Base-by-base conservation (phyloP, 2,797 vertebrate genomes). In the Buceros bicornis region DNA sequence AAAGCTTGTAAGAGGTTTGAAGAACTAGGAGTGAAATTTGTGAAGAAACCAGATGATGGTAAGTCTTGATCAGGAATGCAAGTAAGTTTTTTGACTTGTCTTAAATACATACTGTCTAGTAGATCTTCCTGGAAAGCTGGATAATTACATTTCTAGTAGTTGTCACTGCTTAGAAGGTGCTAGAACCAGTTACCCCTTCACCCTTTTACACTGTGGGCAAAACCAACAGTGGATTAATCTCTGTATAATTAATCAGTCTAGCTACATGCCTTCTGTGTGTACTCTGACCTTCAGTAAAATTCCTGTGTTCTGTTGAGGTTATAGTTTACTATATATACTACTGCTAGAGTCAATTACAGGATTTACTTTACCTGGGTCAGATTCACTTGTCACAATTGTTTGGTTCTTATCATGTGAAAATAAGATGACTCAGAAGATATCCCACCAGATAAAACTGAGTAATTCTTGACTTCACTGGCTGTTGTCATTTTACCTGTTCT, bases 21-120 rank as follows among this genome's bases (percentile, higher is more conserved):
- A 97, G 99, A 99, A 26, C 98, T 99, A 74, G 99, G 98, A 95
- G 99, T 99, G 82, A 99, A 98, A 77, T 99, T 99, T 97, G 99
- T 99, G 67, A 99, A 99, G 98, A 99, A 99, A 96, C 99, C 99
- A 13, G 98, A 99, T 82, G 99, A 99, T 61, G 99, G 99, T 99
- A 96, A 98, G 98, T 94, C 53, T 87, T 45, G 5, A 56, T 60
- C 33, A 88, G 62, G 92, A 65, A 80, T 25, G 25, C 10, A 61
- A 33, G n/a, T 40, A 4, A 13, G 2, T 22, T 29, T 54, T 62
- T 64, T 70, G 54, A 0, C 26, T 18, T 45, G 6, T 7, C 80
- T 87, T 83, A 37, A 56, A 11, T 48, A 18, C 29, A n/a, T 25
- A 60, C 11, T 57, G 11, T 58, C 16, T 64, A n/a, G 33, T 48